Evolutionary conservation across 2,888 invertebrate genomes (phyloP).

Genomic region (Rosalia funebris): DNA sequence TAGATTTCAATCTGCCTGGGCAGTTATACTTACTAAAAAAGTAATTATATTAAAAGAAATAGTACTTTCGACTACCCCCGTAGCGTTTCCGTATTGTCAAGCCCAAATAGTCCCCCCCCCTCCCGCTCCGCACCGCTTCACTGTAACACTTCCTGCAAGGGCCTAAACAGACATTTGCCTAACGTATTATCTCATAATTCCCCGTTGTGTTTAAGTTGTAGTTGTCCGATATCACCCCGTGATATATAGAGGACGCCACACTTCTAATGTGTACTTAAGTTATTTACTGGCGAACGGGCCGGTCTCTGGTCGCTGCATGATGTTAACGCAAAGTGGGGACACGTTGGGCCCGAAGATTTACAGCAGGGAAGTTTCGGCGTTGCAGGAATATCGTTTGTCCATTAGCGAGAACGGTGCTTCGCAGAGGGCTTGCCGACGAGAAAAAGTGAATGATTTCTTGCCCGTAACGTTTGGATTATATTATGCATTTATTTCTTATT

Average conservation of each 20-base stretch:
- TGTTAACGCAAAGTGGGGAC: conserved; percentile 35
- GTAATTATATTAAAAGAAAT: no score
- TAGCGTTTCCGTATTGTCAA: no score
- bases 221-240: conserved; percentile 39
- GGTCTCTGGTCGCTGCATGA: conserved; percentile 47
- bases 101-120: no score
- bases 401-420: conserved; percentile 29
- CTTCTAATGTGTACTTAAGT: conserved; percentile 63
- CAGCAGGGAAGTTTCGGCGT: conserved; percentile 40
- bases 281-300: conserved; percentile 59
- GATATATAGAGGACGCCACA: conserved; percentile 43
- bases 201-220: conserved; percentile 59
- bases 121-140: conserved; percentile 12
- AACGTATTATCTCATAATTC: conserved; percentile 63
- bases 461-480: neutral
- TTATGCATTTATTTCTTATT: no score
- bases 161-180: conserved; percentile 41
- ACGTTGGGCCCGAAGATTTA: conserved; percentile 45
- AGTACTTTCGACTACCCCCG: no score
- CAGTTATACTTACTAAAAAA: no score
- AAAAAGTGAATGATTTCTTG: neutral
- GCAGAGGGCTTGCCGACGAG: neutral
- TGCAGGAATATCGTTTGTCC: conserved; percentile 47
- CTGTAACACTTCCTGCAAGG: conserved; percentile 12
- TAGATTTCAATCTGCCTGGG: no score